These are phyloP conservation scores for Phortica magna DNA, from an alignment of 2,888 invertebrate species.

Conservation along the genomic window DNA sequence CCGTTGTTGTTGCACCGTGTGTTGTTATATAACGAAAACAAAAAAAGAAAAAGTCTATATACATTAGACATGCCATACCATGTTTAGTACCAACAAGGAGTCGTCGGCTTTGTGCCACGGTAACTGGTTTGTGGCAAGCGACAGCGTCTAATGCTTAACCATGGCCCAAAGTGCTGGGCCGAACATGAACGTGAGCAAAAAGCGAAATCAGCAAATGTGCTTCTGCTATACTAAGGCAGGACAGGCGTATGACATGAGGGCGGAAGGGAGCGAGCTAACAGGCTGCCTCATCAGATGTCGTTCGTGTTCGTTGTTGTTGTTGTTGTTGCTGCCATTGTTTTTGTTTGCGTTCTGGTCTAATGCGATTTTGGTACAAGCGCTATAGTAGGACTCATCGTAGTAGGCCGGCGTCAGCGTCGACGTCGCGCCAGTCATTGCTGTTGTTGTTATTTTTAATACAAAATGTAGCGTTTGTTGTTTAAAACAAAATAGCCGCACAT, in stretches of 20 bases:
- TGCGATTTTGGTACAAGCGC: slow-evolving; percentile 21
- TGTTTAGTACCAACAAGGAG: neutral
- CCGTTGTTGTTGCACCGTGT: no score
- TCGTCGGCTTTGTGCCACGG: neutral
- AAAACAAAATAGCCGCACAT: slow-evolving; percentile 29
- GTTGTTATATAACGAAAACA: no score
- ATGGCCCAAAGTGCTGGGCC: slow-evolving; percentile 7
- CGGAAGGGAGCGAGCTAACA: neutral
- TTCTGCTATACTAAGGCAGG: neutral
- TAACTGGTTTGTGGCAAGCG: neutral
- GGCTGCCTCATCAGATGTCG: neutral
- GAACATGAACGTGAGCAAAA: slow-evolving; percentile 31
- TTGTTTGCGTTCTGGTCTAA: slow-evolving; percentile 29
- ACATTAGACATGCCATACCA: no score
- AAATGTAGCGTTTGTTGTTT: neutral
- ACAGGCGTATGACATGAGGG: neutral
- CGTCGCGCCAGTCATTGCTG: neutral
- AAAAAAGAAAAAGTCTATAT: no score
- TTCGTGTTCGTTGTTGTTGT: neutral
- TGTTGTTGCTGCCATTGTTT: neutral
- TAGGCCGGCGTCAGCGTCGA: neutral
- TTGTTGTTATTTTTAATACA: neutral
- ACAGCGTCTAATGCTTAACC: neutral
- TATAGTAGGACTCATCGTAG: neutral
- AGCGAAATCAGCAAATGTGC: slow-evolving; percentile 25